Evolutionary conservation across 2,888 invertebrate genomes (phyloP).

Genomic region (Pycnomerus fuliginosus): DNA sequence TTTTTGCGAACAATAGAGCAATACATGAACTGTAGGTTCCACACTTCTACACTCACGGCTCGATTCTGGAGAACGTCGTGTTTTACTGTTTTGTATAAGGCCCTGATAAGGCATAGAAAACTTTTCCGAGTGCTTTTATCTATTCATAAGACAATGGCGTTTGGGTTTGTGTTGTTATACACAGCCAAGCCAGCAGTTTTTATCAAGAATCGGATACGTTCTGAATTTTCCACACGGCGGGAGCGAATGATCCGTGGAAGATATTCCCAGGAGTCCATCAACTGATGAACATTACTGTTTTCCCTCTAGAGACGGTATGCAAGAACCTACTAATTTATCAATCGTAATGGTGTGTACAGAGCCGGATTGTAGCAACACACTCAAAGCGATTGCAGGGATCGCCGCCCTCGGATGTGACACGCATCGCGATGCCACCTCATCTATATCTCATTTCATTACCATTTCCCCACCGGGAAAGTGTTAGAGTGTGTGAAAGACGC

Average conservation of each 20-base stretch:
- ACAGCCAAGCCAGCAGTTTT: slow-evolving; percentile 6
- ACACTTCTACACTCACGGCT: too few relatives aligned
- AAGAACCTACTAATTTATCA: slow-evolving; percentile 41
- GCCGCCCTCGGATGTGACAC: too few relatives aligned
- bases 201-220: slow-evolving; percentile 21
- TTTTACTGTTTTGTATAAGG: too few relatives aligned
- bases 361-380: slow-evolving; percentile 30
- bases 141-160: slow-evolving; percentile 28
- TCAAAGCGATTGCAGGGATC: slow-evolving; percentile 28
- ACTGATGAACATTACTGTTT: slow-evolving; percentile 36
- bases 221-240: slow-evolving; percentile 32
- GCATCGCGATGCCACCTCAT: slow-evolving; percentile 9
- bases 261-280: slow-evolving; percentile 39
- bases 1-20: too few relatives aligned
- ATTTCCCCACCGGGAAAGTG: slow-evolving; percentile 11
- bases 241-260: slow-evolving; percentile 33
- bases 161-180: slow-evolving; percentile 6
- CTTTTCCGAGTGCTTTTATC: slow-evolving; percentile 28
- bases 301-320: slow-evolving; percentile 23
- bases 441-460: slow-evolving; percentile 18
- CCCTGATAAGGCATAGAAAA: too few relatives aligned
- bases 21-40: too few relatives aligned
- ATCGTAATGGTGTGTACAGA: slow-evolving; percentile 38
- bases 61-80: too few relatives aligned
- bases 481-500: slow-evolving; percentile 12